A percentile compares a stretch with the other conserved stretches of the same genome.
These are phyloP conservation scores for Myripristis murdjan DNA, from an alignment of 2,797 vertebrate genomes.

Conservation along the genomic window DNA sequence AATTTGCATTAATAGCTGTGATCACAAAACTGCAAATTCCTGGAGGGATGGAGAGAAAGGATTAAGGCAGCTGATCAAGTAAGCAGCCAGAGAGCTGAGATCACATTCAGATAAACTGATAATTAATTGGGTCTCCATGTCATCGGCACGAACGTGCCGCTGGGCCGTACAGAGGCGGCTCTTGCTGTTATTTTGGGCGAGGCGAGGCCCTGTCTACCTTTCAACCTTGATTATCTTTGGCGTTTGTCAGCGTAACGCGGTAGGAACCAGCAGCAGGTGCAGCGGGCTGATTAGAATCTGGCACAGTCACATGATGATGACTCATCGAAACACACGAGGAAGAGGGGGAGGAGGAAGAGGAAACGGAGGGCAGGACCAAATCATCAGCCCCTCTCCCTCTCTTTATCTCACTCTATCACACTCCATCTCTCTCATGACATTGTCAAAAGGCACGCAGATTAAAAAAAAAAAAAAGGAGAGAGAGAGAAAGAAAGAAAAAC, in stretches of 20 bases:
- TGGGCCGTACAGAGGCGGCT: constrained; percentile 16
- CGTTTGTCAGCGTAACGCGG: constrained; percentile 66
- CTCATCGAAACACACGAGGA: constrained; percentile 63
- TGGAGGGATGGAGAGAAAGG: neutral
- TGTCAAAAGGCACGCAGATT: constrained; percentile 74
- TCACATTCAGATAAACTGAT: constrained; percentile 39
- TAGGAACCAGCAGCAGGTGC: constrained; percentile 70
- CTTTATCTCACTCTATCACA: constrained; percentile 4
- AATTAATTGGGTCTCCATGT: constrained; percentile 47
- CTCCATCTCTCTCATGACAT: constrained; percentile 67
- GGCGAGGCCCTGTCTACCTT: constrained; percentile 48
- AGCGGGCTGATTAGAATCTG: constrained; percentile 73
- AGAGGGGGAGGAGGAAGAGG: constrained; percentile 62
- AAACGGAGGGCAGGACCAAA: constrained; percentile 62
- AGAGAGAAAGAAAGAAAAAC: too few relatives aligned
- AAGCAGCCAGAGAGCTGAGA: constrained; percentile 19
- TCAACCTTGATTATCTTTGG: constrained; percentile 70
- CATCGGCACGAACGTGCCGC: constrained; percentile 29
- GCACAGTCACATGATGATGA: constrained; percentile 73
- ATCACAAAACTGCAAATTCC: neutral
- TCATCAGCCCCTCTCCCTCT: constrained; percentile 58
- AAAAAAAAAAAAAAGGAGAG: constrained; percentile 38
- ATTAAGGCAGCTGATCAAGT: constrained; percentile 6
- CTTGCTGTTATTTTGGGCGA: constrained; percentile 47
- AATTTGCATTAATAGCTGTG: neutral